phyloP scores from a whole-genome alignment of 2,797 vertebrate genomes.

The Pygocentrus nattereri region DNA sequence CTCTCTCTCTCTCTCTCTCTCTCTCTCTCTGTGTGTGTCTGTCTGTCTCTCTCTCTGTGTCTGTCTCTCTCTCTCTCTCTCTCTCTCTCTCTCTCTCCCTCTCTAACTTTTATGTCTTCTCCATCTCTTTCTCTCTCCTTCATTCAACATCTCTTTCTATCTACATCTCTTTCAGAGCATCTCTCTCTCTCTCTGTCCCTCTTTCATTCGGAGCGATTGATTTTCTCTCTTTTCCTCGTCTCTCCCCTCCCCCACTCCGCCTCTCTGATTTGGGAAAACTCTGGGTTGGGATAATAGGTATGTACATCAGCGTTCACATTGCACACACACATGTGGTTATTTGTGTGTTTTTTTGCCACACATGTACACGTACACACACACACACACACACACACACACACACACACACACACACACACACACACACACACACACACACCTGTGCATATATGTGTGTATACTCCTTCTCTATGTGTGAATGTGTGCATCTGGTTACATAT shows the following conservation, averaged over 20 bases:
- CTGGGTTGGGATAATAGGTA: constrained; percentile 77
- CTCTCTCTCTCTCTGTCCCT: not conserved
- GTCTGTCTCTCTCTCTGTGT: no score
- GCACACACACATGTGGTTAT: constrained; percentile 23
- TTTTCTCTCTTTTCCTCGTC: constrained; percentile 70
- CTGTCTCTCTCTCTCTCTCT: not conserved
- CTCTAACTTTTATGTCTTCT: not conserved
- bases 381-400: no score
- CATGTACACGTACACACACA: no score
- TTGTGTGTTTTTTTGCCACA: not conserved
- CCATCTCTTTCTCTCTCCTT: not conserved
- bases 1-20: constrained; percentile 53
- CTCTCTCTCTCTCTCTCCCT: not conserved
- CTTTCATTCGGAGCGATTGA: constrained; percentile 23
- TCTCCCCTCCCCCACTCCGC: constrained; percentile 60
- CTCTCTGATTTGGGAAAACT: constrained; percentile 1
- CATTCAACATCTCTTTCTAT: constrained; percentile 62
- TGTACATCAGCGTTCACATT: constrained; percentile 74
- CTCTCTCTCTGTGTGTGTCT: no score
- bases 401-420: not conserved
- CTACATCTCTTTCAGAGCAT: not conserved
- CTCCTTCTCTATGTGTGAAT: no score
- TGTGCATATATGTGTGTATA: no score
- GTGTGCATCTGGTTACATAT: no score
- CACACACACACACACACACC: no score